phyloP scores from a whole-genome alignment of 1,140 invertebrate genomes.

The Diorhabda elongata region DNA sequence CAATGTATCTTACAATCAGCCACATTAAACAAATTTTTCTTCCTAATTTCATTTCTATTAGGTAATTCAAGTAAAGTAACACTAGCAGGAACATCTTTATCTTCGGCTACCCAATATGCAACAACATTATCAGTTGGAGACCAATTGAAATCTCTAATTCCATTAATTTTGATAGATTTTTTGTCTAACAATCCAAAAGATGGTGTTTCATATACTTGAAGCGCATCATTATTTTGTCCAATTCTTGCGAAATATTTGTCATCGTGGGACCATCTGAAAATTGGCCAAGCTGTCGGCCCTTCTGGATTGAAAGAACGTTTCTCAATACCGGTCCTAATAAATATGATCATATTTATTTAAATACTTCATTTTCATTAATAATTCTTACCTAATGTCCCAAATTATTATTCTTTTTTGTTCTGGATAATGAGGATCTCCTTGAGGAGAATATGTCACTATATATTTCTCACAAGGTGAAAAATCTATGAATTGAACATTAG shows the following conservation, averaged over 20 bases:
- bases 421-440: conserved; percentile 58
- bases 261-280: conserved; percentile 96
- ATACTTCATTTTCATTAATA: background rate
- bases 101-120: conserved; percentile 98
- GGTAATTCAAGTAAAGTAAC: conserved; percentile 82
- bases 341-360: too few relatives aligned
- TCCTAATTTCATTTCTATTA: conserved; percentile 85
- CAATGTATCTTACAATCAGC: conserved; percentile 98
- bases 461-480: conserved; percentile 98
- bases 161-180: conserved; percentile 89
- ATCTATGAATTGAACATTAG: conserved; percentile 90
- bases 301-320: conserved; percentile 88
- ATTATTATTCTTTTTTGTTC: conserved; percentile 77
- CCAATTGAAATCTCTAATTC: conserved; percentile 95
- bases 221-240: conserved; percentile 62
- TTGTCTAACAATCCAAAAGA: conserved; percentile 90
- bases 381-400: conserved; percentile 82
- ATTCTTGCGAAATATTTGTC: conserved; percentile 94
- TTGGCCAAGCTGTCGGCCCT: conserved; percentile 79
- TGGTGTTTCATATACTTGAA: conserved; percentile 95
- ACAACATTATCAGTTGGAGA: conserved; percentile 95
- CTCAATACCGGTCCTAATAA: conserved; percentile 72
- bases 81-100: conserved; percentile 84
- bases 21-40: conserved; percentile 97
- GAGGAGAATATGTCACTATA: conserved; percentile 85